Percentiles rank a stretch among this genome's conserved stretches.
Conservation (phyloP, 2,797 vertebrate genomes). For the Acrossocheilus fasciatus region DNA sequence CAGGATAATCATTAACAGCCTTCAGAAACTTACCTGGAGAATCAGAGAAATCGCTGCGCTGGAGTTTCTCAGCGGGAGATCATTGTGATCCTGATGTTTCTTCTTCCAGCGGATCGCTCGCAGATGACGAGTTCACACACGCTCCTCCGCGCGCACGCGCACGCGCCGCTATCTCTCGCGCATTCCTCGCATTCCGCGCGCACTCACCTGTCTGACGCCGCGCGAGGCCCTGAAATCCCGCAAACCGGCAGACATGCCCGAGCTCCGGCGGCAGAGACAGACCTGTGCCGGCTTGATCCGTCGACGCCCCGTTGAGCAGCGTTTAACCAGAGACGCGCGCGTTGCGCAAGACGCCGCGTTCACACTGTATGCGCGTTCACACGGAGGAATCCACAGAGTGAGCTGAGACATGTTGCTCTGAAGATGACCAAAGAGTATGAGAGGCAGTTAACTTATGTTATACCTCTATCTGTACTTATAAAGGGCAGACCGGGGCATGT, state of each 20-base stretch:
- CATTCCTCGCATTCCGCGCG: slow-evolving; percentile 58
- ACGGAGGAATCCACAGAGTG: not conserved
- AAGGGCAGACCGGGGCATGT: not conserved
- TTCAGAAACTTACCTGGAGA: slow-evolving; percentile 20
- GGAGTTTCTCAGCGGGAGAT: not conserved
- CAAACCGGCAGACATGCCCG: not conserved
- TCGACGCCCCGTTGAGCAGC: not conserved
- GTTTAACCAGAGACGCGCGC: not conserved
- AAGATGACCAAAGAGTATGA: not conserved
- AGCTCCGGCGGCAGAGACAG: not conserved
- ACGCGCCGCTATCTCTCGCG: slow-evolving; percentile 21
- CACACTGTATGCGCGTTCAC: not conserved
- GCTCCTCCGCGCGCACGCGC: not conserved
- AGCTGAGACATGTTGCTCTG: not conserved
- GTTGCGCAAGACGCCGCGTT: slow-evolving; percentile 40
- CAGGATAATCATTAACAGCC: slow-evolving; percentile 40
- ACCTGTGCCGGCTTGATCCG: slow-evolving; percentile 51
- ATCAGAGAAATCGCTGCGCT: not conserved
- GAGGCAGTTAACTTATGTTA: too few species aligned
- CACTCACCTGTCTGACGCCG: slow-evolving; percentile 37
- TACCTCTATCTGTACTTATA: too few species aligned
- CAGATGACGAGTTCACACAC: slow-evolving; percentile 44
- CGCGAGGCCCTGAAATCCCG: slow-evolving; percentile 18
- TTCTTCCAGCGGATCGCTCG: not conserved
- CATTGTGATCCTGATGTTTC: not conserved